These are phyloP conservation scores for Eurystomus glaucurus DNA, from an alignment of 2,797 vertebrate species.

Conservation along the genomic window DNA sequence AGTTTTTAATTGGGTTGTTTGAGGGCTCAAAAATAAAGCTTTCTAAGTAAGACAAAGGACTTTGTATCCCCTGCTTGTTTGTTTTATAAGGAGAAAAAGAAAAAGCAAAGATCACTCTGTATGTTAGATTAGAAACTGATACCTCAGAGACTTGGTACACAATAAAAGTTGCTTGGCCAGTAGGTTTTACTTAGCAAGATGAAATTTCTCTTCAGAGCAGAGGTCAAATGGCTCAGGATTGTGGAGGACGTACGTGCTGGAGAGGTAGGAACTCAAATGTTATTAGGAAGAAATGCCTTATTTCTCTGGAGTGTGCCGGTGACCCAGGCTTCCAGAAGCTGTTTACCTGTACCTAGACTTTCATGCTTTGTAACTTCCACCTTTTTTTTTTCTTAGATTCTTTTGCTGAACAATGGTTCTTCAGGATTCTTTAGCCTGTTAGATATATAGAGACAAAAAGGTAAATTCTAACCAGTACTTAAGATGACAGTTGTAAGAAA, in stretches of 20 bases:
- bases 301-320: neutral
- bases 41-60: neutral
- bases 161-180: constrained; percentile 5
- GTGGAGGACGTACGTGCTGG: neutral
- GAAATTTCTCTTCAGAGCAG: constrained; percentile 7
- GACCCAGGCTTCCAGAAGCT: neutral
- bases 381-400: neutral
- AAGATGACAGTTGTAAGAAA: neutral
- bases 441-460: neutral
- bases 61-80: neutral
- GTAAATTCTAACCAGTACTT: neutral
- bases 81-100: neutral
- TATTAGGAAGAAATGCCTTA: neutral
- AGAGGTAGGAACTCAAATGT: neutral
- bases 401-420: neutral
- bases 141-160: neutral
- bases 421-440: neutral
- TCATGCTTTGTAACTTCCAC: neutral
- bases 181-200: constrained; percentile 13
- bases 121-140: neutral
- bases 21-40: neutral
- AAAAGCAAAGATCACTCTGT: neutral
- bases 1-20: neutral
- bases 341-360: neutral
- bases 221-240: neutral